phyloP scores from a whole-genome alignment of 1,140 invertebrate species.

The Drosophila subpulchrella region DNA sequence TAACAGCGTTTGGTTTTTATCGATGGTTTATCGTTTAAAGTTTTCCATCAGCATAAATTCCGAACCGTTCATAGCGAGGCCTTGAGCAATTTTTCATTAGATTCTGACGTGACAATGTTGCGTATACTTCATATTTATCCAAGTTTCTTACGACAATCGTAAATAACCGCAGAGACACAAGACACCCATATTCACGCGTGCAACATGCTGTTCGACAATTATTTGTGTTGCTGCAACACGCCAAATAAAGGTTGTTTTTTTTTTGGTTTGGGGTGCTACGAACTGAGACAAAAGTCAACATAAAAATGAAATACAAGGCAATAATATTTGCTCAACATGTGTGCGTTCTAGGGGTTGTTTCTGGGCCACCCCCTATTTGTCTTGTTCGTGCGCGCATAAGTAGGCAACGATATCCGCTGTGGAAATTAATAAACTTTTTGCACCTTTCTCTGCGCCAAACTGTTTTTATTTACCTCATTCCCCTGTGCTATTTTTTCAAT shows the following conservation, averaged over 20 bases:
- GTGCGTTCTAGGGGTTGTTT: conserved; percentile 9
- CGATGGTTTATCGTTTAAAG: conserved; percentile 50
- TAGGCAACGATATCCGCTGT: conserved; percentile 49
- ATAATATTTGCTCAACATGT: conserved; percentile 76
- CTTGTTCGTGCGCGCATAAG: conserved; percentile 50
- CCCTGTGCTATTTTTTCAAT: conserved; percentile 31
- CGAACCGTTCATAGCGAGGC: conserved; percentile 12
- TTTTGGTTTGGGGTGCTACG: conserved; percentile 6
- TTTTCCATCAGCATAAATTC: conserved; percentile 58
- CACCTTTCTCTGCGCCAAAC: conserved; percentile 4
- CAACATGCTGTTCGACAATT: conserved; percentile 81
- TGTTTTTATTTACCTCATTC: conserved; percentile 12
- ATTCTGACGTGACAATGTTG: conserved; percentile 42
- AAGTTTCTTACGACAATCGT: conserved; percentile 65
- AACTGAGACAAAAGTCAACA: conserved; percentile 70
- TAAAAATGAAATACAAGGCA: conserved; percentile 79
- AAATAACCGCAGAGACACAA: conserved; percentile 56
- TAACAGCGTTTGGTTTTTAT: conserved; percentile 44
- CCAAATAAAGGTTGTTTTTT: conserved; percentile 69
- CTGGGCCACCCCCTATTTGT: conserved; percentile 12
- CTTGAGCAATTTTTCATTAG: conserved; percentile 43
- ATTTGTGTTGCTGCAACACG: conserved; percentile 81
- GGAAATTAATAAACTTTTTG: conserved; percentile 38
- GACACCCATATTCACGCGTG: conserved; percentile 28
- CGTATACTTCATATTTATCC: conserved; percentile 53